Conservation (phyloP, 2,797 vertebrate genomes). For the Furcifer pardalis region DNA sequence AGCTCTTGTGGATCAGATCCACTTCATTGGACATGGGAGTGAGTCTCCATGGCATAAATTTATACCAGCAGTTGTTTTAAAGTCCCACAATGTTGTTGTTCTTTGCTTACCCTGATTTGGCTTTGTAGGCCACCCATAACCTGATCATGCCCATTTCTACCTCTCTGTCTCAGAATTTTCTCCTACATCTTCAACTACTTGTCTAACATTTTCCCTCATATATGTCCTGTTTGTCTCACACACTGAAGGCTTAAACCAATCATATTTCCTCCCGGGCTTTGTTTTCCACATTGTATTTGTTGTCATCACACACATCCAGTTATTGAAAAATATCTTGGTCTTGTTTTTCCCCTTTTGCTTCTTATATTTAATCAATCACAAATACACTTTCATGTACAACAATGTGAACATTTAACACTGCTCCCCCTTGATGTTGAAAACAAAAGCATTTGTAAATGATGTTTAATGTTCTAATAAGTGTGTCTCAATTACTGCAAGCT, state of each 20-base stretch:
- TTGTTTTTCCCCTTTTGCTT: background rate
- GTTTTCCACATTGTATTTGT: background rate
- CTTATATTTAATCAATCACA: background rate
- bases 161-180: background rate
- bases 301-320: background rate
- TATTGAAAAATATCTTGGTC: background rate
- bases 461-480: background rate
- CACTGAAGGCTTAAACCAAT: background rate
- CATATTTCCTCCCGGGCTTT: background rate
- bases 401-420: background rate
- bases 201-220: background rate
- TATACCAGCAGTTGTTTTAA: too few species aligned
- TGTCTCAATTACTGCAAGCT: background rate
- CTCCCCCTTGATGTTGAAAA: background rate
- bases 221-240: background rate
- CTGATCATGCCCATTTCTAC: background rate
- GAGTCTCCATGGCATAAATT: too few species aligned
- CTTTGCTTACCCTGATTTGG: too few species aligned
- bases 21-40: too few species aligned
- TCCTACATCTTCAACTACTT: background rate
- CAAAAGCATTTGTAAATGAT: background rate
- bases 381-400: background rate
- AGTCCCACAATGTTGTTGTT: too few species aligned
- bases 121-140: background rate
- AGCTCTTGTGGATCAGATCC: too few species aligned